Percentiles rank a stretch among this genome's conserved stretches.
Evolutionary conservation across 2,888 invertebrate species (phyloP).

Genomic region (Hylaea fasciaria): DNA sequence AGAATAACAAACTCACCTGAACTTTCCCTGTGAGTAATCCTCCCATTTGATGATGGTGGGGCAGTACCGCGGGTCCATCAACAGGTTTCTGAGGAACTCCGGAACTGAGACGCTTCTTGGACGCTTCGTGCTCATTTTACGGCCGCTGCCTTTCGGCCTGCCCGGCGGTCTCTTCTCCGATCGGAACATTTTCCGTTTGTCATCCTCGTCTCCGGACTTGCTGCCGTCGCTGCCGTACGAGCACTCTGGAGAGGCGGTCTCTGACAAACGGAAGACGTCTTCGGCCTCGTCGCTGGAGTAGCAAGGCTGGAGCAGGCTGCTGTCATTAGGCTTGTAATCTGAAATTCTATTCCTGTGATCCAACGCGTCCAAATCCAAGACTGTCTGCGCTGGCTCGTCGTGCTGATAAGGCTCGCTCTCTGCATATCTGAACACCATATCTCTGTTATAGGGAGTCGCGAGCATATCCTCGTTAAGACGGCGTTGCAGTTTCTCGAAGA

Average conservation of each 20-base stretch:
- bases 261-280: constrained; percentile 69
- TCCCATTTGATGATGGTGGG: constrained; percentile 95
- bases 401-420: constrained; percentile 65
- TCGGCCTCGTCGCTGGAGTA: constrained; percentile 80
- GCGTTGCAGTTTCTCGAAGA: constrained; percentile 71
- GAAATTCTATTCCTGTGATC: constrained; percentile 69
- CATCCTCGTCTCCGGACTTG: constrained; percentile 79
- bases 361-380: constrained; percentile 72
- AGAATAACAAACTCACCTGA: constrained; percentile 80
- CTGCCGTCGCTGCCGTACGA: constrained; percentile 76
- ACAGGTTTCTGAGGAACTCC: constrained; percentile 93
- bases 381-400: constrained; percentile 60
- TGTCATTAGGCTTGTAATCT: constrained; percentile 71
- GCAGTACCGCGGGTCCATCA: constrained; percentile 90
- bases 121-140: constrained; percentile 71
- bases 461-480: constrained; percentile 67
- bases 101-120: constrained; percentile 87
- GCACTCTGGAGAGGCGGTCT: constrained; percentile 72
- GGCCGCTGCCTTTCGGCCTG: constrained; percentile 81
- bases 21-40: constrained; percentile 92
- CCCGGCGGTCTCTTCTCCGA: constrained; percentile 80
- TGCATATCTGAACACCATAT: constrained; percentile 68
- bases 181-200: constrained; percentile 67
- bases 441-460: constrained; percentile 38
- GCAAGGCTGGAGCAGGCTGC: constrained; percentile 57